Percentiles rank a stretch among this genome's conserved stretches.
Evolutionary conservation across 2,888 invertebrate genomes (phyloP).

Genomic region (Polyploca ridens): DNA sequence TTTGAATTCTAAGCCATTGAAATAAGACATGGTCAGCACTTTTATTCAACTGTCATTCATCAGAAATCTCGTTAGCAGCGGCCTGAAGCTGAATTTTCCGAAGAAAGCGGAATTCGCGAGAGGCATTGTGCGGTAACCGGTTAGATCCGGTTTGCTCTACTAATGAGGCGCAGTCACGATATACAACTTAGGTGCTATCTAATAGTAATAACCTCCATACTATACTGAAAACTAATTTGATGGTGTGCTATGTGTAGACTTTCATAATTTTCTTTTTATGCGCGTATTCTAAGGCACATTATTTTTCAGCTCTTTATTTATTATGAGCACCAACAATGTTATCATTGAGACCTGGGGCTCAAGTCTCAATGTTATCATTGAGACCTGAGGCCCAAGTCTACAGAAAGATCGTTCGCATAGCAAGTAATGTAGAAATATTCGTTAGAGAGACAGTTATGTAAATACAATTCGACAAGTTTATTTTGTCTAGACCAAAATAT

Average conservation of each 20-base stretch:
- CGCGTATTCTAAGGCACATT: no score
- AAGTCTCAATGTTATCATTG: no score
- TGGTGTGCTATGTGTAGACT: background rate
- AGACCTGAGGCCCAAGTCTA: no score
- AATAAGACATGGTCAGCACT: constrained; percentile 32
- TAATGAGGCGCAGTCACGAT: constrained; percentile 72
- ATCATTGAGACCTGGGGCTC: no score
- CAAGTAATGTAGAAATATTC: no score
- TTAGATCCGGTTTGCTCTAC: constrained; percentile 60
- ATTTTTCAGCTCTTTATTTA: no score
- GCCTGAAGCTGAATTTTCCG: constrained; percentile 43
- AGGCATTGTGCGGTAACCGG: constrained; percentile 68
- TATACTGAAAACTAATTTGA: background rate
- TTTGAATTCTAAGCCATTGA: constrained; percentile 35
- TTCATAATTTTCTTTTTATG: background rate
- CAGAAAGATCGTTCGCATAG: no score
- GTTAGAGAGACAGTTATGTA: background rate
- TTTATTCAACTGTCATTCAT: constrained; percentile 36
- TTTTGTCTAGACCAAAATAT: background rate
- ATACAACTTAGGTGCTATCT: constrained; percentile 42
- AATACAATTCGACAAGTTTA: background rate
- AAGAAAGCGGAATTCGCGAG: constrained; percentile 62
- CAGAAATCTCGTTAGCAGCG: constrained; percentile 61
- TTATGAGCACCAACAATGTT: no score
- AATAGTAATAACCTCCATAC: constrained; percentile 40